A percentile compares a stretch with the other conserved stretches of the same genome.
Conservation (phyloP, 2,888 invertebrate genomes). For the Nemapogon koenigi region DNA sequence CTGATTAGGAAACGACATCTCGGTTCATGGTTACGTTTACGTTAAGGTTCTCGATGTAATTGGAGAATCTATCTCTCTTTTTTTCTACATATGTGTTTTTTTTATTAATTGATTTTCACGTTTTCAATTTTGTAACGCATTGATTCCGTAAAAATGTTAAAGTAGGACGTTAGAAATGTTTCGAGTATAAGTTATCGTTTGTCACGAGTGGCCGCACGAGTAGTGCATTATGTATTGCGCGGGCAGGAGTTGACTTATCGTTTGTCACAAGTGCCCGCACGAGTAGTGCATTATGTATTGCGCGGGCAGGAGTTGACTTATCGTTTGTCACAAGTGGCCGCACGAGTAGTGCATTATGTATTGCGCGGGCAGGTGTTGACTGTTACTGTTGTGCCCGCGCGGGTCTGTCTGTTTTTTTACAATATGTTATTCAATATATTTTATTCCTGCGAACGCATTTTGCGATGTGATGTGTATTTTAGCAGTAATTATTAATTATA, state of each 20-base stretch:
- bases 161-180: constrained; percentile 67
- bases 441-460: constrained; percentile 82
- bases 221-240: constrained; percentile 56
- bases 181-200: constrained; percentile 57
- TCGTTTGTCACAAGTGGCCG: constrained; percentile 25
- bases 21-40: constrained; percentile 44
- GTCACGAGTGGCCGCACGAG: neutral
- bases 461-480: constrained; percentile 73
- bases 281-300: constrained; percentile 50
- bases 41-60: constrained; percentile 33
- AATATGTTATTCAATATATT: constrained; percentile 74
- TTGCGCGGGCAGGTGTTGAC: constrained; percentile 52
- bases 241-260: constrained; percentile 52
- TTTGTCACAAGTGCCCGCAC: constrained; percentile 20
- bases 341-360: constrained; percentile 48
- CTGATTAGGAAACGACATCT: constrained; percentile 16
- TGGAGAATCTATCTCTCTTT: constrained; percentile 28
- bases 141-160: constrained; percentile 64
- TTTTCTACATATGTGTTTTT: constrained; percentile 61
- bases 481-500: constrained; percentile 67
- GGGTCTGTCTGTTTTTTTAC: constrained; percentile 65
- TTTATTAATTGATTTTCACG: constrained; percentile 59
- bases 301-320: constrained; percentile 50
- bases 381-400: constrained; percentile 59
- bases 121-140: constrained; percentile 64